Conservation (phyloP, 2,797 vertebrate genomes). For the Pseudochaenichthys georgianus region DNA sequence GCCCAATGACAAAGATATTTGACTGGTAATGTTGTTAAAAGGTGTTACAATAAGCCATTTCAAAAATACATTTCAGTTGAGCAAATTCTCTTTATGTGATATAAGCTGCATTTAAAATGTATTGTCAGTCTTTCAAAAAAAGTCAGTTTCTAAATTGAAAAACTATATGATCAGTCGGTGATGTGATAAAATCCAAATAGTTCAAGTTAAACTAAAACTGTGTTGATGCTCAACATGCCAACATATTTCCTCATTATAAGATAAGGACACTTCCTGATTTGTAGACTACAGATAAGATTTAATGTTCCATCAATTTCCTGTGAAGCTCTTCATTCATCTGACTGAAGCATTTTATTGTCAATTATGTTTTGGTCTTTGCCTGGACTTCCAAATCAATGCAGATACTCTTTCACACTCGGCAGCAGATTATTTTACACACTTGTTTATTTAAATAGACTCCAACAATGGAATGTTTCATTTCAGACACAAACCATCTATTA, state of each 20-base stretch:
- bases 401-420: slow-evolving; percentile 3
- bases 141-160: neutral
- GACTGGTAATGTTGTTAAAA: neutral
- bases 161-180: neutral
- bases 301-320: slow-evolving; percentile 11
- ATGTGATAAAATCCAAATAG: neutral
- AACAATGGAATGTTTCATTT: slow-evolving; percentile 76
- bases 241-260: slow-evolving; percentile 22
- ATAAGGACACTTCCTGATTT: slow-evolving; percentile 46
- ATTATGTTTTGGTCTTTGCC: slow-evolving; percentile 9
- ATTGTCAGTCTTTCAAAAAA: neutral
- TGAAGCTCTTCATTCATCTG: slow-evolving; percentile 18
- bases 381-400: neutral
- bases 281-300: slow-evolving; percentile 12
- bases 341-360: neutral
- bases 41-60: neutral
- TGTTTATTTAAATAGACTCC: slow-evolving; percentile 82
- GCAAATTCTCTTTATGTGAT: neutral
- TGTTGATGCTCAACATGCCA: neutral
- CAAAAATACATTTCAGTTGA: neutral
- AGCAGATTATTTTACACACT: slow-evolving; percentile 60
- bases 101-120: neutral
- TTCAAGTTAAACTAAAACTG: slow-evolving; percentile 6
- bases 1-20: neutral
- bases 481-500: slow-evolving; percentile 66